Percentiles rank a stretch among this genome's conserved stretches.
These are phyloP conservation scores for Nipponacmea schrenckii DNA, from an alignment of 2,888 invertebrate genomes.

Conservation along the genomic window DNA sequence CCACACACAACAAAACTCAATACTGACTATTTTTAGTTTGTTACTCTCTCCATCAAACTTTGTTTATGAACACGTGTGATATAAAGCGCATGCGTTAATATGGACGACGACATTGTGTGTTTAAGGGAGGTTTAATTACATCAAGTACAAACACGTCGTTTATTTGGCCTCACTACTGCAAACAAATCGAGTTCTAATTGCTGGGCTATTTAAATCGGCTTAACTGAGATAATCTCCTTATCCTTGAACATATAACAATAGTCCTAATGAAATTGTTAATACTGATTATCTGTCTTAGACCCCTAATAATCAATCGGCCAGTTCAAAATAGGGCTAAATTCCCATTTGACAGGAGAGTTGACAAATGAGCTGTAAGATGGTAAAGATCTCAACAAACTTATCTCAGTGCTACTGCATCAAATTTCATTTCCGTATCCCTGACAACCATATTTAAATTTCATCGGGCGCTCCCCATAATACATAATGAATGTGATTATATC, in stretches of 20 bases:
- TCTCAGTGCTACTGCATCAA: too few species aligned
- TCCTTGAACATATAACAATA: conserved; percentile 1
- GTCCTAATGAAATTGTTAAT: not conserved
- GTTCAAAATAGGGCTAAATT: too few species aligned
- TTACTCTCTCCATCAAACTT: conserved; percentile 56
- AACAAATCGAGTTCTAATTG: not conserved
- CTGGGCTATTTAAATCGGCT: not conserved
- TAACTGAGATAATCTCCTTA: not conserved
- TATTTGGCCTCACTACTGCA: not conserved
- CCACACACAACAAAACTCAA: conserved; percentile 57
- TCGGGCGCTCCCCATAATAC: too few species aligned
- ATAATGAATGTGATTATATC: too few species aligned
- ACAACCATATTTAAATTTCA: too few species aligned
- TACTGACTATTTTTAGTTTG: conserved; percentile 42
- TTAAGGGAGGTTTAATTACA: not conserved
- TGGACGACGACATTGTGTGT: conserved; percentile 38
- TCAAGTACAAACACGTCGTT: conserved; percentile 3
- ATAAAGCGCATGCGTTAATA: conserved; percentile 59
- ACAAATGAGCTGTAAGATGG: not conserved
- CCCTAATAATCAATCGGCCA: not conserved
- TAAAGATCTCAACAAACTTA: too few species aligned
- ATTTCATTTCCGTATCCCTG: too few species aligned
- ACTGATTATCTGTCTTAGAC: not conserved
- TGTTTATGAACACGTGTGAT: conserved; percentile 65
- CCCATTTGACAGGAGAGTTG: conserved; percentile 4